Percentiles rank a stretch among this genome's conserved stretches.
Evolutionary conservation across 2,888 invertebrate species (phyloP).

Genomic region (Ophioninae sp.): DNA sequence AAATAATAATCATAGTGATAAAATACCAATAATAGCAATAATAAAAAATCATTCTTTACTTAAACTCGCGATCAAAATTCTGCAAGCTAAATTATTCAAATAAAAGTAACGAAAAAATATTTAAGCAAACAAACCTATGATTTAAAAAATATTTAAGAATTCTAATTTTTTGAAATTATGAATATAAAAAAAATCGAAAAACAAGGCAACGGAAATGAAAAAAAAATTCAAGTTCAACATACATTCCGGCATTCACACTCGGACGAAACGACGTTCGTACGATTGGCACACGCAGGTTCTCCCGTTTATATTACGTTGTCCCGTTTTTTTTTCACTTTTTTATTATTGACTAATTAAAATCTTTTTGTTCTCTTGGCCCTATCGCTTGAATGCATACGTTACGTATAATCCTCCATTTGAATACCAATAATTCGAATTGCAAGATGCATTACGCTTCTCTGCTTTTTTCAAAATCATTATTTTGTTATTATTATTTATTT

Average conservation of each 20-base stretch:
- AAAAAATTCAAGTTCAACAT: slow-evolving; percentile 14
- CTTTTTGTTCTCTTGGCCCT: too few species aligned
- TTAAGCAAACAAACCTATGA: not conserved
- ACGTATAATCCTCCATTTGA: slow-evolving; percentile 78
- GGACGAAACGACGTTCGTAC: slow-evolving; percentile 64
- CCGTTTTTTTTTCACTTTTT: too few species aligned
- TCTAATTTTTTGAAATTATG: too few species aligned
- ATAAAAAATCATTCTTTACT: slow-evolving; percentile 43
- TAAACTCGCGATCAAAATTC: slow-evolving; percentile 30
- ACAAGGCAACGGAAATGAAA: not conserved
- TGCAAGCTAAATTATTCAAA: slow-evolving; percentile 29
- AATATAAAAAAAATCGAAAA: not conserved
- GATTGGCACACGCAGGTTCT: slow-evolving; percentile 63
- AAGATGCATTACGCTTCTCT: slow-evolving; percentile 58
- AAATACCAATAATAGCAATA: slow-evolving; percentile 26
- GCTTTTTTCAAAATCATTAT: not conserved
- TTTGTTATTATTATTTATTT: slow-evolving; percentile 27
- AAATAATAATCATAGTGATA: not conserved
- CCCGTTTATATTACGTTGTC: slow-evolving; percentile 70
- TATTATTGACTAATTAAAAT: too few species aligned
- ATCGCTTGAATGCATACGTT: slow-evolving; percentile 39
- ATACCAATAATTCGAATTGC: slow-evolving; percentile 78
- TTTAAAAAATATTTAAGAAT: slow-evolving; percentile 10
- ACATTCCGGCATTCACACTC: slow-evolving; percentile 53
- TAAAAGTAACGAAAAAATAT: slow-evolving; percentile 28